These are phyloP conservation scores for Pseudopodoces humilis DNA, from an alignment of 2,113 vertebrate species.

Conservation along the genomic window DNA sequence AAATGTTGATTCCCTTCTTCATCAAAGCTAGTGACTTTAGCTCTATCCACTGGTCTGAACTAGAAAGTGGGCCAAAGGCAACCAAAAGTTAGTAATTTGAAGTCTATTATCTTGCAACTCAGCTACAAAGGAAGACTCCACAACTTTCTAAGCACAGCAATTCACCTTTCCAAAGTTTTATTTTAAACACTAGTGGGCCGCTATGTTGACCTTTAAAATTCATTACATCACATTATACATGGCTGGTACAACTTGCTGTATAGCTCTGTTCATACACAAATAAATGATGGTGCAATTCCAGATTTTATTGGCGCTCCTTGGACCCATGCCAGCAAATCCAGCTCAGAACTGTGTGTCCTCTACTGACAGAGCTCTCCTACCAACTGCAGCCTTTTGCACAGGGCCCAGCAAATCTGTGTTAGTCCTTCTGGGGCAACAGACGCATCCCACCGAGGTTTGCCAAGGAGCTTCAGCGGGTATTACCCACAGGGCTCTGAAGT, in stretches of 20 bases:
- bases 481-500: neutral
- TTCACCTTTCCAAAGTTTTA: neutral
- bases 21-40: neutral
- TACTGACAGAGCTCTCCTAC: neutral
- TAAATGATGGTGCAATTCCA: neutral
- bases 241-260: neutral
- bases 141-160: neutral
- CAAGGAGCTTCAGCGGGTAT: neutral
- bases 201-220: neutral
- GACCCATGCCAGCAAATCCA: neutral
- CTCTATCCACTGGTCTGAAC: neutral
- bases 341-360: neutral
- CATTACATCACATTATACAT: neutral
- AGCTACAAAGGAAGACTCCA: neutral
- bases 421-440: neutral
- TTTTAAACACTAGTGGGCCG: neutral
- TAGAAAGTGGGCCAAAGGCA: neutral
- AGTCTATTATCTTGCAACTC: neutral
- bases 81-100: neutral
- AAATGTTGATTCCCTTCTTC: neutral
- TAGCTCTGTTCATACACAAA: neutral
- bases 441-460: fast-evolving
- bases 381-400: neutral
- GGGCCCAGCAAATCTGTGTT: neutral
- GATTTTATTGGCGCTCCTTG: neutral